phyloP scores from a whole-genome alignment of 2,888 invertebrate species.

The Candidula unifasciata region DNA sequence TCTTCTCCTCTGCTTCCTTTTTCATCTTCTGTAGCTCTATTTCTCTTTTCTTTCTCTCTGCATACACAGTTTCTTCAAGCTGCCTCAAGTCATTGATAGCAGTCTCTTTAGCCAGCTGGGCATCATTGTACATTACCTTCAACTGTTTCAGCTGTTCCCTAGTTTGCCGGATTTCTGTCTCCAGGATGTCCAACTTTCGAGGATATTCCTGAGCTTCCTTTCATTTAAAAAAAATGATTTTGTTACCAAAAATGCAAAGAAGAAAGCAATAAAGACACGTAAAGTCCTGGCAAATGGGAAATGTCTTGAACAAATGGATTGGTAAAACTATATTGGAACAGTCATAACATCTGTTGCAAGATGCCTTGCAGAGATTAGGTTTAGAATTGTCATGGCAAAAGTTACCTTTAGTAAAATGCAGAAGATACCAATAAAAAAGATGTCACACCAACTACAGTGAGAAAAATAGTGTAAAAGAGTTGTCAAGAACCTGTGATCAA shows the following conservation, averaged over 20 bases:
- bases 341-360: too few species aligned
- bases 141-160: constrained; percentile 73
- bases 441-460: too few species aligned
- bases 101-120: constrained; percentile 73
- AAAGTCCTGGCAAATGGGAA: too few species aligned
- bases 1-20: constrained; percentile 78
- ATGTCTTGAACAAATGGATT: too few species aligned
- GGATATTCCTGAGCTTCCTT: constrained; percentile 76
- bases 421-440: background rate
- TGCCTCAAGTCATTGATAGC: constrained; percentile 73
- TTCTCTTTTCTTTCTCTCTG: constrained; percentile 76
- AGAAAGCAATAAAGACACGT: too few species aligned
- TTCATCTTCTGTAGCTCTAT: constrained; percentile 76
- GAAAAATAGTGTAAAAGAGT: too few species aligned
- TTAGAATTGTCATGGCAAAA: too few species aligned
- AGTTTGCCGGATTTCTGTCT: constrained; percentile 73
- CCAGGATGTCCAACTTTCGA: constrained; percentile 75
- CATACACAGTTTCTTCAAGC: constrained; percentile 75
- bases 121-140: constrained; percentile 75
- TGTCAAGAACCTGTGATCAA: too few species aligned
- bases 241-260: too few species aligned
- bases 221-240: background rate
- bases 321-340: background rate
- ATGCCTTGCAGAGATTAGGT: too few species aligned
- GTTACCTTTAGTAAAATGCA: too few species aligned